Evolutionary conservation across 2,888 invertebrate species (phyloP).

Genomic region (Chalcosyrphus nemorum): DNA sequence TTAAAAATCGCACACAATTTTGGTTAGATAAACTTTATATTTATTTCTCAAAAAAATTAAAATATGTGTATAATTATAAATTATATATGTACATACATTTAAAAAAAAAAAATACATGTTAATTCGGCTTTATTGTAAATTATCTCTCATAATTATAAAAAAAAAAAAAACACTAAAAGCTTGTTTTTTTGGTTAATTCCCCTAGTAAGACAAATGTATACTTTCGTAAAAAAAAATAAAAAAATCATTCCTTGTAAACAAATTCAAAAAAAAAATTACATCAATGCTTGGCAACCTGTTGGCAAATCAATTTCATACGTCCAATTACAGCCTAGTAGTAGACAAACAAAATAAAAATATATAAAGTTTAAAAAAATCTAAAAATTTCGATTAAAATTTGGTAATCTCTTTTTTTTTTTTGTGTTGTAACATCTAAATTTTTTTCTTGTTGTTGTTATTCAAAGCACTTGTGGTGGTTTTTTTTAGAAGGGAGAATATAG

Average conservation of each 20-base stretch:
- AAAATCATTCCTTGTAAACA: constrained; percentile 24
- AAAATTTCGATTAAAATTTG: constrained; percentile 34
- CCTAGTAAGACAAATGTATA: constrained; percentile 46
- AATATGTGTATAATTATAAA: constrained; percentile 58
- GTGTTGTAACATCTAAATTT: constrained; percentile 9
- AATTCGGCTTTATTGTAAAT: constrained; percentile 58
- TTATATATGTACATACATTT: constrained; percentile 68
- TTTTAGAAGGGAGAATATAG: not conserved
- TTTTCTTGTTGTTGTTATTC: constrained; percentile 33
- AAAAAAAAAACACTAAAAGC: constrained; percentile 54
- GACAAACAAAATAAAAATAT: constrained; percentile 9
- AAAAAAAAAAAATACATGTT: constrained; percentile 51
- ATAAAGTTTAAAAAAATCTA: constrained; percentile 11
- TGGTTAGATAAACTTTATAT: constrained; percentile 66
- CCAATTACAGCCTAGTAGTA: constrained; percentile 57
- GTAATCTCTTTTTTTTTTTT: constrained; percentile 31
- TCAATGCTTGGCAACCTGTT: constrained; percentile 70
- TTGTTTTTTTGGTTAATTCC: constrained; percentile 65
- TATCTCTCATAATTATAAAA: constrained; percentile 40
- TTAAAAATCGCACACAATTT: constrained; percentile 5
- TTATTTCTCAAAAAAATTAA: constrained; percentile 53
- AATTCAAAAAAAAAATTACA: constrained; percentile 44
- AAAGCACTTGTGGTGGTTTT: constrained; percentile 56
- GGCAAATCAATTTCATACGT: constrained; percentile 65
- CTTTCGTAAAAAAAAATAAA: constrained; percentile 20